Evolutionary conservation across 2,113 vertebrate genomes (phyloP).

Genomic region (Burhinus oedicnemus): DNA sequence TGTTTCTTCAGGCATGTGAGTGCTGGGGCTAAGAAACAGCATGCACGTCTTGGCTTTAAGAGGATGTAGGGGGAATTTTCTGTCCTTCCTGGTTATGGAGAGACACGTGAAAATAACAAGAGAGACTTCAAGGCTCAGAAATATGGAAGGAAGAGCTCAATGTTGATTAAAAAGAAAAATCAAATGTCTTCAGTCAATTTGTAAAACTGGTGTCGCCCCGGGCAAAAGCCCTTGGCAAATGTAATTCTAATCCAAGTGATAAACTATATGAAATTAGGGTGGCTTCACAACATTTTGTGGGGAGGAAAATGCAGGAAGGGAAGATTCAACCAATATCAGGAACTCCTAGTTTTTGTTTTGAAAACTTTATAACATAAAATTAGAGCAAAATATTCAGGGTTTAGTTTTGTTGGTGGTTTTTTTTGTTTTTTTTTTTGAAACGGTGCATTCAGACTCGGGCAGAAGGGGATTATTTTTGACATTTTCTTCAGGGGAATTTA

Average conservation of each 20-base stretch:
- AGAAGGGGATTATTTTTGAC: background rate
- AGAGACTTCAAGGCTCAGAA: background rate
- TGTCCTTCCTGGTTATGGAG: background rate
- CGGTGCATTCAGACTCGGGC: background rate
- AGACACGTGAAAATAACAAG: background rate
- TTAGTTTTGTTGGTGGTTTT: too few relatives aligned
- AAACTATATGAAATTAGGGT: fast-evolving
- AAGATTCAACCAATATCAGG: background rate
- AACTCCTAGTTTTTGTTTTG: background rate
- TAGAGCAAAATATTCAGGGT: background rate
- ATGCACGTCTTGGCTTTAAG: background rate
- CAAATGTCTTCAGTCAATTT: background rate
- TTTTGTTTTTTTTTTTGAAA: background rate
- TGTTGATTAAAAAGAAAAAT: background rate
- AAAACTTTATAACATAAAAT: fast-evolving
- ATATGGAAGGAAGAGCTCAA: background rate
- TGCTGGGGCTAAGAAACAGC: background rate
- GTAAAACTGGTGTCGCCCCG: background rate
- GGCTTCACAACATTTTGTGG: fast-evolving
- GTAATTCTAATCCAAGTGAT: background rate
- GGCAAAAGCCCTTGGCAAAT: background rate
- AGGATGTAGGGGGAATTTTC: background rate
- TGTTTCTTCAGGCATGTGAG: background rate
- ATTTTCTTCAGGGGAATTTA: background rate
- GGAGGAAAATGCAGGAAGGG: background rate